phyloP scores from a whole-genome alignment of 2,113 vertebrate species.

The Porphyrio hochstetteri region DNA sequence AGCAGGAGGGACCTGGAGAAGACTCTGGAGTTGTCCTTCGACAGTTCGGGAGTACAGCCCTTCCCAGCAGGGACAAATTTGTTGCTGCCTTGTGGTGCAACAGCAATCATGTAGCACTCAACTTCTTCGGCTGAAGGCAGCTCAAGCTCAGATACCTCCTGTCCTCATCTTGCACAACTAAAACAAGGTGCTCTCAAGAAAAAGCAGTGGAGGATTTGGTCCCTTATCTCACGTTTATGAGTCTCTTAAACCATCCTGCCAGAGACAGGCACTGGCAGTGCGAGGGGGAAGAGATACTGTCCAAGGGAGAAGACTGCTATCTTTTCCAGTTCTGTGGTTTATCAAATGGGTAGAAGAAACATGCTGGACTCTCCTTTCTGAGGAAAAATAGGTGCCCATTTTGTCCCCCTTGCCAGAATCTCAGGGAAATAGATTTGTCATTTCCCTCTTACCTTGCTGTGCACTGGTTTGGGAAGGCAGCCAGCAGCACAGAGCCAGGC shows the following conservation, averaged over 20 bases:
- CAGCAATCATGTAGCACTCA: background rate
- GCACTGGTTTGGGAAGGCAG: constrained; percentile 3
- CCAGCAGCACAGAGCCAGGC: background rate
- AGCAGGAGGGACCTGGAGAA: background rate
- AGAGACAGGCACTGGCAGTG: background rate
- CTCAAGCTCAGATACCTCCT: background rate
- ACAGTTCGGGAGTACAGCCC: background rate
- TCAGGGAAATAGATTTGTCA: background rate
- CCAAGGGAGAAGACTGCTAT: background rate
- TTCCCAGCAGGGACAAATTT: background rate
- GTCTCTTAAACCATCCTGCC: background rate
- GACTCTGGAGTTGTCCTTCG: background rate
- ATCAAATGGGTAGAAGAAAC: background rate
- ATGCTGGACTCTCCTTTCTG: background rate
- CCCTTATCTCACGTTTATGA: background rate
- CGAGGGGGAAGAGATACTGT: background rate
- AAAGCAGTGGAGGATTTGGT: background rate
- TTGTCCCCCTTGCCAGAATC: background rate
- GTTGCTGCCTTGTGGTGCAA: background rate
- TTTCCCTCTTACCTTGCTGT: background rate
- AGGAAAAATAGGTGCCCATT: background rate
- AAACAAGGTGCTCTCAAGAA: background rate
- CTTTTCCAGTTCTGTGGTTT: background rate
- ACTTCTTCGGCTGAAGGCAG: background rate
- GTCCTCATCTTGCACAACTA: background rate